phyloP scores from a whole-genome alignment of 2,113 vertebrate genomes.

The Thermophis baileyi region DNA sequence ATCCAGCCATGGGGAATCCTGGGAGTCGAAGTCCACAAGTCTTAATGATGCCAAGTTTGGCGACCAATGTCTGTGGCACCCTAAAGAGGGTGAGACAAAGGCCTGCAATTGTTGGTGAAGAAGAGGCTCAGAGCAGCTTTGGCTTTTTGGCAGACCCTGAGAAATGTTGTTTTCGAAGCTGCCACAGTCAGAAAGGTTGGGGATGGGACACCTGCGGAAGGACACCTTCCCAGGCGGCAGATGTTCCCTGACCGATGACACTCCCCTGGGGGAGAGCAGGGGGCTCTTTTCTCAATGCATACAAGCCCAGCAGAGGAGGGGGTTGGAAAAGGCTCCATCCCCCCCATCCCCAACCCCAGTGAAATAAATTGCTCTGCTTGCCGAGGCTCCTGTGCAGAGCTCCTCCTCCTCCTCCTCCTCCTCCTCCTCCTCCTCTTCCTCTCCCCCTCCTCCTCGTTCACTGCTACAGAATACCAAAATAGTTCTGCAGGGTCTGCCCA shows the following conservation, averaged over 20 bases:
- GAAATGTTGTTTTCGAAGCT: not conserved
- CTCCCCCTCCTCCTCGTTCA: too few species aligned
- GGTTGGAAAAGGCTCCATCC: not conserved
- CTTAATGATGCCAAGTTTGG: not conserved
- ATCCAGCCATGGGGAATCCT: not conserved
- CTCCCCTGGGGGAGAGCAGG: not conserved
- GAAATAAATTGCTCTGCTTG: not conserved
- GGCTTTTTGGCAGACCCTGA: not conserved
- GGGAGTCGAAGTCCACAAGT: not conserved
- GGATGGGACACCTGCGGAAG: not conserved
- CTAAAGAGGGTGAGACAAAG: not conserved
- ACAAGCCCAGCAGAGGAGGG: not conserved
- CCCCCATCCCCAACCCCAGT: not conserved
- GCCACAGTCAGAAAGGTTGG: not conserved
- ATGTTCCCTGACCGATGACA: not conserved
- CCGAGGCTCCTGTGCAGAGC: fast-evolving
- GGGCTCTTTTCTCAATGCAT: not conserved
- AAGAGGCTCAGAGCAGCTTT: not conserved
- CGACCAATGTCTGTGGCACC: not conserved
- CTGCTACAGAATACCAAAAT: not conserved
- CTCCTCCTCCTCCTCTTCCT: not conserved
- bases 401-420: not conserved
- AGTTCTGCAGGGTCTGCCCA: not conserved
- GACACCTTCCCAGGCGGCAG: not conserved
- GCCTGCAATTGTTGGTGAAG: not conserved